Evolutionary conservation across 2,113 vertebrate species (phyloP).

Genomic region (Puffinus mauretanicus): DNA sequence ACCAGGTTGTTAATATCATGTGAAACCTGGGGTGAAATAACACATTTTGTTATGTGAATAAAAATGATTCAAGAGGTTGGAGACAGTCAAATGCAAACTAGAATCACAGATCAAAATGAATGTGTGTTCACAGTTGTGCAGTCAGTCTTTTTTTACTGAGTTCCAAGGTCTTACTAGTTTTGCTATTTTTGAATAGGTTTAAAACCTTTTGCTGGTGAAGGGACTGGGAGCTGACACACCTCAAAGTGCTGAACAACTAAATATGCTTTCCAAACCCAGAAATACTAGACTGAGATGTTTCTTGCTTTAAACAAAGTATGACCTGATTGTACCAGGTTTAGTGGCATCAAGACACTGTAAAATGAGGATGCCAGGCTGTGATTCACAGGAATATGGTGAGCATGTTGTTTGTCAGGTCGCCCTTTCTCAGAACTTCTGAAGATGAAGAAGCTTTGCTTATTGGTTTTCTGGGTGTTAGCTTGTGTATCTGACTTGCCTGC

Average conservation of each 20-base stretch:
- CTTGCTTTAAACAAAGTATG: background rate
- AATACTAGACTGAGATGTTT: background rate
- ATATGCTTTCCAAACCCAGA: background rate
- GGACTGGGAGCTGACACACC: background rate
- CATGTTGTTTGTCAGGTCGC: background rate
- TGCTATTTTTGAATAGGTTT: background rate
- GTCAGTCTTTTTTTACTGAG: background rate
- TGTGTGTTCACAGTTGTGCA: background rate
- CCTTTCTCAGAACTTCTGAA: background rate
- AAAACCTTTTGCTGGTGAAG: background rate
- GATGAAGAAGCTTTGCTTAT: background rate
- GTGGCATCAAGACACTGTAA: background rate
- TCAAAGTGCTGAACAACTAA: background rate
- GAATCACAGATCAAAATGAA: background rate
- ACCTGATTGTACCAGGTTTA: background rate
- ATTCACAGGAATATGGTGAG: background rate
- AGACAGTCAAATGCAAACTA: background rate
- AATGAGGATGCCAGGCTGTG: background rate
- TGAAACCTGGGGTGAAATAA: background rate
- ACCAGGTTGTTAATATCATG: background rate
- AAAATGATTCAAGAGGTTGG: background rate
- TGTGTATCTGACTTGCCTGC: background rate
- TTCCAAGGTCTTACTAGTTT: background rate
- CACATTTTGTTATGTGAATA: background rate
- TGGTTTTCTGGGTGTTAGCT: background rate